These are phyloP conservation scores for Danaus chrysippus DNA, from an alignment of 2,888 invertebrate species.

Conservation along the genomic window DNA sequence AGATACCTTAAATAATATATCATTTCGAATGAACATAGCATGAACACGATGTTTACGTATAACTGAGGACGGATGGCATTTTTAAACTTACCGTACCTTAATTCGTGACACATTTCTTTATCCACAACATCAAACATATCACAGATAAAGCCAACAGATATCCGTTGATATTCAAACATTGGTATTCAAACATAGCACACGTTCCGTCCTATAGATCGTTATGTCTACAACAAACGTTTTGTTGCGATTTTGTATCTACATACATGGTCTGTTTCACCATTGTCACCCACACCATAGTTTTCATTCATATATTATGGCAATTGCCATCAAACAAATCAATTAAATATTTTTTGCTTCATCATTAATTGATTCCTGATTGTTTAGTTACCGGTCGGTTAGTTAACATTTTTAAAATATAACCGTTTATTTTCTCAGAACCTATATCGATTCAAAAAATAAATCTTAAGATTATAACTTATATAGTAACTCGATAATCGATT, in stretches of 20 bases:
- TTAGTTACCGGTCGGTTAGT: constrained; percentile 41
- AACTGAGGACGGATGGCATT: not conserved
- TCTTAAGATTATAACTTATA: not conserved
- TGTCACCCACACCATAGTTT: constrained; percentile 63
- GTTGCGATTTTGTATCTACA: constrained; percentile 44
- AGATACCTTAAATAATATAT: not conserved
- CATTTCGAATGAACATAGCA: not conserved
- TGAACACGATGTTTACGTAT: not conserved
- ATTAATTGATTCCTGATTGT: constrained; percentile 54
- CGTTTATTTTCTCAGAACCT: constrained; percentile 13
- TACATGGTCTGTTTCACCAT: constrained; percentile 49
- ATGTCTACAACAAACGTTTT: constrained; percentile 55
- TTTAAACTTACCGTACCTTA: not conserved
- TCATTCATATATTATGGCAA: constrained; percentile 67
- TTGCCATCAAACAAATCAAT: constrained; percentile 51
- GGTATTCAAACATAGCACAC: constrained; percentile 27
- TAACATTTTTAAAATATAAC: constrained; percentile 10
- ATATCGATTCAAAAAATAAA: constrained; percentile 3
- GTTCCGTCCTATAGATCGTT: constrained; percentile 31
- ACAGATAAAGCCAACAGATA: constrained; percentile 18
- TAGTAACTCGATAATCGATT: constrained; percentile 11
- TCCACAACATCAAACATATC: constrained; percentile 12
- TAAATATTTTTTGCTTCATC: constrained; percentile 60
- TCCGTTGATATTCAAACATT: constrained; percentile 17
- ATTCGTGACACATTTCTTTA: not conserved